Base-by-base conservation (phyloP, 1,140 invertebrate species). In the Euwallacea fornicatus region DNA sequence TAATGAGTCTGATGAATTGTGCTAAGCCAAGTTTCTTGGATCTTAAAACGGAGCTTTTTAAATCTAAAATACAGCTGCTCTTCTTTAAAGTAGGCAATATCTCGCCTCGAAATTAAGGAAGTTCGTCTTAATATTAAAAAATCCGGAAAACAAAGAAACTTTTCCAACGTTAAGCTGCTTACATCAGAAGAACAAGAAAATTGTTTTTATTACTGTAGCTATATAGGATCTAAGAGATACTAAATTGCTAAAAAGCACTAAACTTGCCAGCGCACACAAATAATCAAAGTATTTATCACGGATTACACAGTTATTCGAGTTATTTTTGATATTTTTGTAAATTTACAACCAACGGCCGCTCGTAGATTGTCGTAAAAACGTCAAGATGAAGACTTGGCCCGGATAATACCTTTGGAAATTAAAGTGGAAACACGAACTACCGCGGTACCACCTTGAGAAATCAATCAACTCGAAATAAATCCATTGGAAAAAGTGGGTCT, bases 91-190 rank as follows among this genome's bases (percentile, higher is more conserved):
- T 50, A 50, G 46, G 6, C 46, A 50, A 50, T 50, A 50, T 50
- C 13, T 50, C 46, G 46, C 13, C 13, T 50, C 46, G 13, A 50
- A 50, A 50, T 50, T 50, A 50, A 50, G 46, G 46, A 50, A 50
- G 46, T 50, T 50, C 21, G 21, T 33, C 46, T 50, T 50, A 13
- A 50, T 50, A 50, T 50, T 50, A 50, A 50, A 50, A 50, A 50
- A 50, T 50, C 46, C 46, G 2, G 46, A 13, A 50, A 50, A 50
- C 46, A 50, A 50, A 50, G 46, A 4, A 33, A 33, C 21, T 33
- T 33, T 33, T 33, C 21, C 21, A 33, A 33, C 21, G 4, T 33
- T 33, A 33, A 33, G 21, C 21, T 33, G 21, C 21, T 33, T 33
- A 33, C 21, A 33, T 33, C 21, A 33, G 21, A 33, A 33, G 21